phyloP scores from a whole-genome alignment of 92 coral and sea anemone genomes.

The Zoanthus solanderi region DNA sequence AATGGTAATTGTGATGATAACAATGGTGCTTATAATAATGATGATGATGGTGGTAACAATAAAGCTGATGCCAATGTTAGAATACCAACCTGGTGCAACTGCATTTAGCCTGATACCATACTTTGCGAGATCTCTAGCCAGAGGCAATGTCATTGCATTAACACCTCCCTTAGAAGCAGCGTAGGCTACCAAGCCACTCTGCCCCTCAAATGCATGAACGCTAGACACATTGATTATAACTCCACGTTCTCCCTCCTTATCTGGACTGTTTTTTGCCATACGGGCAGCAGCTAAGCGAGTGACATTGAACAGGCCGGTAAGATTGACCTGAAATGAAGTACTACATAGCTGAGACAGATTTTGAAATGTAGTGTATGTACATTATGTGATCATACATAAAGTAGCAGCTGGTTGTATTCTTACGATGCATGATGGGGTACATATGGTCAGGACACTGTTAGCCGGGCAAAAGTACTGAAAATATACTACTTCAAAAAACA shows the following conservation, averaged over 20 bases:
- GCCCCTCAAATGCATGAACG: constrained; percentile 35
- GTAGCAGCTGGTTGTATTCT: not conserved
- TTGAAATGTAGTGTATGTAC: not conserved
- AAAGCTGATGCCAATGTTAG: not conserved
- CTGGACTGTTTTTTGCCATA: constrained; percentile 39
- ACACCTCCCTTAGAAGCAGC: constrained; percentile 35
- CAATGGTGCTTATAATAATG: too few species aligned
- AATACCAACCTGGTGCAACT: constrained; percentile 30
- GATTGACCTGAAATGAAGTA: constrained; percentile 37
- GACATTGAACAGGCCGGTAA: constrained; percentile 29
- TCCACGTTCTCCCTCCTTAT: constrained; percentile 35
- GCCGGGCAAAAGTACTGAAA: too few species aligned
- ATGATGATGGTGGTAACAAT: too few species aligned
- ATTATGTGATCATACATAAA: not conserved
- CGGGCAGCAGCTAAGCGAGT: constrained; percentile 29
- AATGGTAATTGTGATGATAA: too few species aligned
- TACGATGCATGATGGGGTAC: too few species aligned
- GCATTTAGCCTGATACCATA: constrained; percentile 28
- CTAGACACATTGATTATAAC: constrained; percentile 39
- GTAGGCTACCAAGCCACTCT: constrained; percentile 33
- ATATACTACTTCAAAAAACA: too few species aligned
- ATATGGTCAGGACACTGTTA: too few species aligned
- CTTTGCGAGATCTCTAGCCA: constrained; percentile 36
- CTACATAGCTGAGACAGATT: not conserved
- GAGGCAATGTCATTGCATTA: constrained; percentile 30